phyloP scores from a whole-genome alignment of 1,140 invertebrate genomes.

The Anastrepha obliqua region DNA sequence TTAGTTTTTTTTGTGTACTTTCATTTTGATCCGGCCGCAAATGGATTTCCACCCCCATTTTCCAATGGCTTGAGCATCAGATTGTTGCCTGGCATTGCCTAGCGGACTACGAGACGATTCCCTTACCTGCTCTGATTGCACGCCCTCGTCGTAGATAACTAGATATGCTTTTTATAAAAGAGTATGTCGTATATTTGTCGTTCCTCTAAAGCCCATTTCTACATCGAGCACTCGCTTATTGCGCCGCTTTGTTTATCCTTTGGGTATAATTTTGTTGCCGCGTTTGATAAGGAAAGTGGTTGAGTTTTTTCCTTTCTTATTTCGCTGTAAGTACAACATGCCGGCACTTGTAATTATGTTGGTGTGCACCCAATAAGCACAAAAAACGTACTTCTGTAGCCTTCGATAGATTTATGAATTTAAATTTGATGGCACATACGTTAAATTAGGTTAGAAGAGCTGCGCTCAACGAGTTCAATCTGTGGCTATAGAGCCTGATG shows the following conservation, averaged over 20 bases:
- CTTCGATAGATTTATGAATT: too few species aligned
- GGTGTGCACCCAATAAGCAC: too few species aligned
- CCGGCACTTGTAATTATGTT: too few species aligned
- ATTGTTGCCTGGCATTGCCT: background rate
- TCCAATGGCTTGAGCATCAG: background rate
- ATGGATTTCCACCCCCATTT: constrained; percentile 19
- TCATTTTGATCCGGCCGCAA: constrained; percentile 2
- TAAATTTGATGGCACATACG: too few species aligned
- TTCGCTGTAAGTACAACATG: background rate
- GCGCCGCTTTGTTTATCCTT: constrained; percentile 21
- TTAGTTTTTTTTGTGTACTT: background rate
- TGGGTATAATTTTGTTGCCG: constrained; percentile 23
- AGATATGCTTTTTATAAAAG: constrained; percentile 20
- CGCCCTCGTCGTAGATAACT: background rate
- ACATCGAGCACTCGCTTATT: background rate
- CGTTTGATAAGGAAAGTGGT: constrained; percentile 31
- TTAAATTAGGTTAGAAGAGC: too few species aligned
- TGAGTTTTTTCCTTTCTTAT: background rate
- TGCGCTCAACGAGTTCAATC: too few species aligned
- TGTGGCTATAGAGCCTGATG: too few species aligned
- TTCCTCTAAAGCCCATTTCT: background rate
- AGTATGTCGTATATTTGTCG: background rate
- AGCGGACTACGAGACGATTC: too few species aligned
- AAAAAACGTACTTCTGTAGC: too few species aligned
- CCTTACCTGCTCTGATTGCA: background rate